Conservation (phyloP, 2,113 vertebrate genomes). For the Antechinus flavipes region DNA sequence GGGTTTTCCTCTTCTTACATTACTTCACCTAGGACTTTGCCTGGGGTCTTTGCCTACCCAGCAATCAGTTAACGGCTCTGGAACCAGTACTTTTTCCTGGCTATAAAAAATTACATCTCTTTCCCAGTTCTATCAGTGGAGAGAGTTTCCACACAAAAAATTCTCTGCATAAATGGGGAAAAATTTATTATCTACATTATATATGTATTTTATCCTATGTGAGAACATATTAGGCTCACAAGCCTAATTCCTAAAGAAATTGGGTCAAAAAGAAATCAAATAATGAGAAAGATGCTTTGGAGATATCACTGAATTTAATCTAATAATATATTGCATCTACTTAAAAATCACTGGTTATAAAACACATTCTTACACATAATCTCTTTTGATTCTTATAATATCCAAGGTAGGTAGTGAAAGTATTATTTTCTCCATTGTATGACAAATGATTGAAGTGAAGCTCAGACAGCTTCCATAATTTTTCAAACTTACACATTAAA, state of each 20-base stretch:
- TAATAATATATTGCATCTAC: background rate
- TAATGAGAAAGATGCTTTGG: background rate
- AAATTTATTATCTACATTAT: background rate
- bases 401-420: background rate
- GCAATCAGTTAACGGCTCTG: background rate
- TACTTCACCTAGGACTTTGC: background rate
- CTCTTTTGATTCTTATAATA: background rate
- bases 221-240: background rate
- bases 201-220: background rate
- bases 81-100: background rate
- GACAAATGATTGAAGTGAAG: background rate
- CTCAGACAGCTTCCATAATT: background rate
- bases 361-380: background rate
- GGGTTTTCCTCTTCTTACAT: background rate
- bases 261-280: constrained; percentile 21
- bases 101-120: background rate
- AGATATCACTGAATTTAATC: background rate
- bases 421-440: background rate
- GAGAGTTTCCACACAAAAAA: background rate
- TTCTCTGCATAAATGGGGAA: background rate
- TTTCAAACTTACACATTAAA: background rate
- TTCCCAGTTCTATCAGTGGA: background rate
- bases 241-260: constrained; percentile 31
- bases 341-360: background rate
- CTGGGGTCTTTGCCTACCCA: background rate